These are phyloP conservation scores for Notothenia rossii DNA, from an alignment of 2,113 vertebrate species.

Conservation along the genomic window DNA sequence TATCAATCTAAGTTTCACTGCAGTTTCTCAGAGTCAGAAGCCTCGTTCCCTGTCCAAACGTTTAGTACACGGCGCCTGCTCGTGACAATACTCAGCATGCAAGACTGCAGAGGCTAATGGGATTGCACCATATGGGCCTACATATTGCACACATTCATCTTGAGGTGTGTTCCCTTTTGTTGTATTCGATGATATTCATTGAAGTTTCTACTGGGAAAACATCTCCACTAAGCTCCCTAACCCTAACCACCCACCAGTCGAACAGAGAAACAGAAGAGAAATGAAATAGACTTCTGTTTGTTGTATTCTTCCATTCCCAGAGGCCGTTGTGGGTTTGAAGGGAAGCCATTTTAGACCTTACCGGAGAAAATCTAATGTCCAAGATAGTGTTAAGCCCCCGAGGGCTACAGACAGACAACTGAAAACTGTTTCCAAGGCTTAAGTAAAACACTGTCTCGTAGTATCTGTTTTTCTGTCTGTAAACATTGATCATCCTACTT, in stretches of 20 bases:
- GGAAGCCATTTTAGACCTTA: slow-evolving; percentile 46
- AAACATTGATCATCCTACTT: slow-evolving; percentile 76
- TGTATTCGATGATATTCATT: slow-evolving; percentile 44
- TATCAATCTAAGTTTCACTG: slow-evolving; percentile 4
- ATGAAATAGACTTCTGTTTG: slow-evolving; percentile 57
- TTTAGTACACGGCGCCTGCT: slow-evolving; percentile 66
- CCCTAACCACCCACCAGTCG: slow-evolving; percentile 24
- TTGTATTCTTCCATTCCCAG: slow-evolving; percentile 38
- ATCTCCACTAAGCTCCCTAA: slow-evolving; percentile 32
- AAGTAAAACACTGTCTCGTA: slow-evolving; percentile 66
- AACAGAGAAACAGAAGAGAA: slow-evolving; percentile 25
- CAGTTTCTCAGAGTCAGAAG: slow-evolving; percentile 36
- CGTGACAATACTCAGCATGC: slow-evolving; percentile 65
- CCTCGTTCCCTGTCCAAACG: slow-evolving; percentile 52
- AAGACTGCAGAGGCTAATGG: slow-evolving; percentile 67
- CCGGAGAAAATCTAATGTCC: slow-evolving; percentile 62
- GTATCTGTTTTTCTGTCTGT: slow-evolving; percentile 56
- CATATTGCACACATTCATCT: slow-evolving; percentile 64
- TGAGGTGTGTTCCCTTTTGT: slow-evolving; percentile 34
- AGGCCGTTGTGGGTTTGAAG: slow-evolving; percentile 45
- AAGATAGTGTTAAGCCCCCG: slow-evolving; percentile 31
- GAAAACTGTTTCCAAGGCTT: slow-evolving; percentile 59
- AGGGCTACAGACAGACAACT: slow-evolving; percentile 48
- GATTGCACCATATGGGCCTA: slow-evolving; percentile 64
- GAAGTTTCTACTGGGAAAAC: slow-evolving; percentile 47